phyloP scores from a whole-genome alignment of 1,140 invertebrate species.

The Lordiphosa clarofinis region DNA sequence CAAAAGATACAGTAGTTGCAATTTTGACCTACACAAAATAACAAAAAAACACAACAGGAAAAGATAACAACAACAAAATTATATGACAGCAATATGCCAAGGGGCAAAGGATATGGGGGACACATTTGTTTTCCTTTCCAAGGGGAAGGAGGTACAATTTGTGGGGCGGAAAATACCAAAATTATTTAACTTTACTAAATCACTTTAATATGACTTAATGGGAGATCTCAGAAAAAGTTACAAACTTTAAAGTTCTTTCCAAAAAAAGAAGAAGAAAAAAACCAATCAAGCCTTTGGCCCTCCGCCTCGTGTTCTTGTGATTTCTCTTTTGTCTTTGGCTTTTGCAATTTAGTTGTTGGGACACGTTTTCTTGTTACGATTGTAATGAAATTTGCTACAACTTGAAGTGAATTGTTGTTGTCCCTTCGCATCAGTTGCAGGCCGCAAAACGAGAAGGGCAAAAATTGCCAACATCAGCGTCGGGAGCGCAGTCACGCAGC shows the following conservation, averaged over 20 bases:
- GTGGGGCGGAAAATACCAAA: conserved; percentile 19
- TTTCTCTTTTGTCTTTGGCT: conserved; percentile 44
- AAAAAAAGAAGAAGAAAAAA: conserved; percentile 2
- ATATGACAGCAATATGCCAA: conserved; percentile 44
- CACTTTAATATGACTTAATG: too few relatives aligned
- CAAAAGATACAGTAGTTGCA: conserved; percentile 27
- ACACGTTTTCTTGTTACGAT: conserved; percentile 76
- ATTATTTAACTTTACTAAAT: conserved; percentile 5
- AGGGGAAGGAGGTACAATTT: conserved; percentile 15
- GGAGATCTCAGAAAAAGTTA: too few relatives aligned
- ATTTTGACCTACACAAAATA: conserved; percentile 52
- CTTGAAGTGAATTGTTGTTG: conserved; percentile 67
- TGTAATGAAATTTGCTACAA: conserved; percentile 76
- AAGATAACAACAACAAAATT: conserved; percentile 51
- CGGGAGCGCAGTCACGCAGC: too few relatives aligned
- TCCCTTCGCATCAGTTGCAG: conserved; percentile 12
- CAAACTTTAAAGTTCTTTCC: neutral
- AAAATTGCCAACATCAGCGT: conserved; percentile 28
- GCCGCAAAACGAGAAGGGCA: conserved; percentile 6
- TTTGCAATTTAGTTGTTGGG: conserved; percentile 71
- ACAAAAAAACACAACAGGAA: conserved; percentile 7
- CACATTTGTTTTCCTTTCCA: conserved; percentile 3
- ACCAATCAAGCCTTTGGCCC: conserved; percentile 59
- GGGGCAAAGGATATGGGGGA: conserved; percentile 32
- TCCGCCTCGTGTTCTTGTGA: conserved; percentile 14